These are phyloP conservation scores for Drosophila quadrilineata DNA, from an alignment of 1,140 invertebrate species.

Conservation along the genomic window DNA sequence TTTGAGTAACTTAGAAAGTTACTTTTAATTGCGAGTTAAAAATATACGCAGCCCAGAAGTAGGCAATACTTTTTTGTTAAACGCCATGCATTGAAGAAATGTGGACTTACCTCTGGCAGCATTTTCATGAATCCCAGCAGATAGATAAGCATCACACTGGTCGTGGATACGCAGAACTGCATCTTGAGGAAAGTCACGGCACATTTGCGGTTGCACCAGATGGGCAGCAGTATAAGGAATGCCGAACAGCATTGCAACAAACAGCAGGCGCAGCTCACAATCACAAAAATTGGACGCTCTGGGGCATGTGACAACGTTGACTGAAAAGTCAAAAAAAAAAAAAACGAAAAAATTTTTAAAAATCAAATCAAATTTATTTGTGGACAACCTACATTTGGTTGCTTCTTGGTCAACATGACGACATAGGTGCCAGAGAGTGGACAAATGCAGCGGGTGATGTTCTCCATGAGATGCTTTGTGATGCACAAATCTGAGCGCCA, in stretches of 20 bases:
- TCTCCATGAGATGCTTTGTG: conserved; percentile 81
- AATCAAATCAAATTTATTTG: background rate
- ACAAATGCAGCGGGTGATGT: conserved; percentile 84
- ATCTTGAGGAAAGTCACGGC: conserved; percentile 86
- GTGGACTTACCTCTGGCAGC: conserved; percentile 82
- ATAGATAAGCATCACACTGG: conserved; percentile 85
- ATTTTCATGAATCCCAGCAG: conserved; percentile 84
- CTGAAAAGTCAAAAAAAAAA: conserved; percentile 49
- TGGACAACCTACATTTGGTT: conserved; percentile 82
- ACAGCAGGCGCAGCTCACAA: conserved; percentile 84
- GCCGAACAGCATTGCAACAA: conserved; percentile 84
- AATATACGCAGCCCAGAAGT: conserved; percentile 8
- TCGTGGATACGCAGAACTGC: conserved; percentile 85
- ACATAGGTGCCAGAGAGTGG: conserved; percentile 84
- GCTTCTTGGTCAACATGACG: conserved; percentile 83
- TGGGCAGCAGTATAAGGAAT: conserved; percentile 83
- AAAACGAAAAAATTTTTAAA: conserved; percentile 55
- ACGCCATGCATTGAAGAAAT: background rate
- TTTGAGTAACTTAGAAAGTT: background rate
- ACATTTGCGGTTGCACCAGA: conserved; percentile 84
- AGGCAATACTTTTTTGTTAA: background rate
- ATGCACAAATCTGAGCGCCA: conserved; percentile 82
- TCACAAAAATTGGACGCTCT: conserved; percentile 82
- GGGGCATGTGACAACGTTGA: conserved; percentile 37
- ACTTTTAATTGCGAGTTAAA: background rate